Conservation (phyloP, 2,888 invertebrate genomes). For the Ceratothoa steindachneri region DNA sequence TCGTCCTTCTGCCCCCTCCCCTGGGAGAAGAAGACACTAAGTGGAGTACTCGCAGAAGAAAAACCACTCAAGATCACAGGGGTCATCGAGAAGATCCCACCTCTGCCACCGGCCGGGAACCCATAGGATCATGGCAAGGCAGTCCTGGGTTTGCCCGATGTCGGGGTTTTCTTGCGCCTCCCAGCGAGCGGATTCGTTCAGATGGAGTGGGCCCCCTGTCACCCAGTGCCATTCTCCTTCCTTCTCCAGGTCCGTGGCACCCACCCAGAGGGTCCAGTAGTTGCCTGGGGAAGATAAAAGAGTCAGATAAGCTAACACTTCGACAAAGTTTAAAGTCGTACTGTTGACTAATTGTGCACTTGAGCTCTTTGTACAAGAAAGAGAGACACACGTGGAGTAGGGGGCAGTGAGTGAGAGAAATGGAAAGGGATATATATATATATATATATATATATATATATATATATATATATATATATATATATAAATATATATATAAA, state of each 20-base stretch:
- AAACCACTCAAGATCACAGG: slow-evolving; percentile 1
- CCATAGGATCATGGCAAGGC: slow-evolving; percentile 4
- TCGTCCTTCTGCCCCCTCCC: no score
- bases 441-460: slow-evolving; percentile 15
- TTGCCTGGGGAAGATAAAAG: background rate
- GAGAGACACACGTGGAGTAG: background rate
- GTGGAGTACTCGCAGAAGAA: slow-evolving; percentile 2
- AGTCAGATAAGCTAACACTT: no score
- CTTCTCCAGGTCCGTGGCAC: background rate
- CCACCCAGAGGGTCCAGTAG: slow-evolving; percentile 7
- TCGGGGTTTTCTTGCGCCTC: background rate
- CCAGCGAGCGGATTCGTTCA: background rate
- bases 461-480: background rate
- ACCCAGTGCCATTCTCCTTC: slow-evolving; percentile 11
- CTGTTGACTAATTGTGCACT: no score
- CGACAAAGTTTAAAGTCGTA: no score
- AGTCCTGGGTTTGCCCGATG: background rate
- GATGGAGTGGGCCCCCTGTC: background rate
- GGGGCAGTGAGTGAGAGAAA: background rate
- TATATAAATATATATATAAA: no score
- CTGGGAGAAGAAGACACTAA: no score
- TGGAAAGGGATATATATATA: background rate
- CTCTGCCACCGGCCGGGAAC: slow-evolving; percentile 3
- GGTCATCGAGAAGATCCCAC: background rate
- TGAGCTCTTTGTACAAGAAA: no score